phyloP scores from a whole-genome alignment of 2,888 invertebrate genomes.

The Sarcophaga variegata region DNA sequence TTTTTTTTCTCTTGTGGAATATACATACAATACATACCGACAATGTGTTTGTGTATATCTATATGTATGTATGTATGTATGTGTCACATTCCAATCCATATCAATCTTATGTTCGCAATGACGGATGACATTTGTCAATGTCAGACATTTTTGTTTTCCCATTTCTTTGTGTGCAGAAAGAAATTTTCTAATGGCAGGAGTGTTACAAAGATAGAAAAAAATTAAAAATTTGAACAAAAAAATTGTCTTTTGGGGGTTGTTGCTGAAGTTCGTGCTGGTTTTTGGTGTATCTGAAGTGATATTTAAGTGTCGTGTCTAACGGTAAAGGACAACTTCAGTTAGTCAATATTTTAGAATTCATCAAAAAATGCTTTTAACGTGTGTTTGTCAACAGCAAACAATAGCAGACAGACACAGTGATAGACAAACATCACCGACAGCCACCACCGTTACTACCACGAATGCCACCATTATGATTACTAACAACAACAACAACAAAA shows the following conservation, averaged over 20 bases:
- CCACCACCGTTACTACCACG: not conserved
- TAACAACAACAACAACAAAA: not conserved
- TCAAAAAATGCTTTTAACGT: conserved; percentile 61
- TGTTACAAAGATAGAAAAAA: conserved; percentile 47
- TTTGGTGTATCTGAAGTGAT: conserved; percentile 53
- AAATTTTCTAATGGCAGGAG: conserved; percentile 69
- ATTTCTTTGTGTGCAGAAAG: conserved; percentile 74
- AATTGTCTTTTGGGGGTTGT: conserved; percentile 59
- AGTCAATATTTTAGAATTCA: conserved; percentile 66
- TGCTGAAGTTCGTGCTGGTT: not conserved
- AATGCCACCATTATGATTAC: conserved; percentile 19
- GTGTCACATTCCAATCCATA: conserved; percentile 82
- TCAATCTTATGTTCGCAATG: conserved; percentile 83
- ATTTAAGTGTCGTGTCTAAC: conserved; percentile 68
- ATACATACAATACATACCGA: too few relatives aligned
- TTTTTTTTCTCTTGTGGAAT: conserved; percentile 2
- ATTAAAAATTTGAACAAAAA: conserved; percentile 14
- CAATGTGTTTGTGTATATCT: conserved; percentile 25
- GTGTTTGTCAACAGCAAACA: conserved; percentile 54
- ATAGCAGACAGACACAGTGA: conserved; percentile 25
- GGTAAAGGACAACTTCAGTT: conserved; percentile 62
- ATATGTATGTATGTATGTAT: conserved; percentile 76
- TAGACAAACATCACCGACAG: not conserved
- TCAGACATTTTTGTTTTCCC: conserved; percentile 82
- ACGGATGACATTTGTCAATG: conserved; percentile 83